Evolutionary conservation across 1,140 invertebrate species (phyloP).

Genomic region (Panagrolaimus sp.): DNA sequence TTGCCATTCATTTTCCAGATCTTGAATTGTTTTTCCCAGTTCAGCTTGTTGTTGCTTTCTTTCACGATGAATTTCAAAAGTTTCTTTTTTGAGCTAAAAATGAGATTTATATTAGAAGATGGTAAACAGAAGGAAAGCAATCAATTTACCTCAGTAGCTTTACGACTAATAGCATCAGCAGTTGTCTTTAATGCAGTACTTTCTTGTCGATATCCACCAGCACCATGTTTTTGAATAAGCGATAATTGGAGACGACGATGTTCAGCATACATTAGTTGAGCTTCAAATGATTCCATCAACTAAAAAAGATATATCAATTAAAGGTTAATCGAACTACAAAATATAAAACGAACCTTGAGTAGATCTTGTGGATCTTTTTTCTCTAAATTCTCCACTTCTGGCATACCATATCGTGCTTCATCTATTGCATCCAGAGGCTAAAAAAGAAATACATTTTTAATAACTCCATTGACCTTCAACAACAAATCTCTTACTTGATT

Average conservation of each 20-base stretch:
- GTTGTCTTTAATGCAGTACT: neutral
- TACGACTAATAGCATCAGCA: neutral
- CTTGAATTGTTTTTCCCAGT: neutral
- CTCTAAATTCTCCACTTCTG: neutral
- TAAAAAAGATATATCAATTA: neutral
- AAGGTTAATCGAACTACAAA: too few species aligned
- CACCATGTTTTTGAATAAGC: conserved; percentile 4
- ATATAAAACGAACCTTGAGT: conserved; percentile 3
- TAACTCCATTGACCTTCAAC: neutral
- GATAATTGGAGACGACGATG: neutral
- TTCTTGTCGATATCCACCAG: neutral
- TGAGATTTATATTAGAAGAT: neutral
- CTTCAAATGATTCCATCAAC: neutral
- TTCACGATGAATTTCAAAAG: neutral
- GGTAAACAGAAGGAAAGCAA: neutral
- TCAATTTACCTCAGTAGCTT: neutral
- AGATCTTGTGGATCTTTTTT: neutral
- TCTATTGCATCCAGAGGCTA: conserved; percentile 1
- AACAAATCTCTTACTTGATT: neutral
- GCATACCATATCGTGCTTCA: neutral
- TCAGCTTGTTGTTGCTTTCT: neutral
- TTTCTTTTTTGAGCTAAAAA: neutral
- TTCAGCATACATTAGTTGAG: neutral
- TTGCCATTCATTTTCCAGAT: neutral
- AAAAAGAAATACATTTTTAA: neutral